Percentiles rank a stretch among this genome's conserved stretches.
Evolutionary conservation across 2,797 vertebrate genomes (phyloP).

Genomic region (Discoglossus pictus): DNA sequence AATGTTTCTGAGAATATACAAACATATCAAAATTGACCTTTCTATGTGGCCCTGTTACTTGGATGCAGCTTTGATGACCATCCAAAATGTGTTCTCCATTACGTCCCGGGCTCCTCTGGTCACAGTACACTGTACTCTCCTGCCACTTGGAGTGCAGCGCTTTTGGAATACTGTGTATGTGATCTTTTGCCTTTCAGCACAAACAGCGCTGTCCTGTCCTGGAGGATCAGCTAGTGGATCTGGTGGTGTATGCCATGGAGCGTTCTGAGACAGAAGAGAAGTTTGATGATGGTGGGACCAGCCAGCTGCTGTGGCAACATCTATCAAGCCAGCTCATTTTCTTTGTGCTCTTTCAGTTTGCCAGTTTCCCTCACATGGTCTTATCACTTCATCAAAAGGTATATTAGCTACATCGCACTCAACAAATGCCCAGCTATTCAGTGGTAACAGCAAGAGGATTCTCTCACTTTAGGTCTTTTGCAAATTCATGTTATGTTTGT

Average conservation of each 20-base stretch:
- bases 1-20: too few relatives aligned
- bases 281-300: slow-evolving; percentile 95
- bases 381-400: slow-evolving; percentile 98
- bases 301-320: slow-evolving; percentile 98
- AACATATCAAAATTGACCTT: too few relatives aligned
- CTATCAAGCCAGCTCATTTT: slow-evolving; percentile 99
- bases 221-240: slow-evolving; percentile 98
- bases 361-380: slow-evolving; percentile 99
- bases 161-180: slow-evolving; percentile 77
- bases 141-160: slow-evolving; percentile 59
- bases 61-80: slow-evolving; percentile 76
- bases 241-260: slow-evolving; percentile 99
- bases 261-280: slow-evolving; percentile 97
- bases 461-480: too few relatives aligned
- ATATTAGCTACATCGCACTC: slow-evolving; percentile 33
- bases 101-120: slow-evolving; percentile 68
- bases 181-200: slow-evolving; percentile 84
- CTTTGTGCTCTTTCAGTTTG: slow-evolving; percentile 99
- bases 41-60: slow-evolving; percentile 58
- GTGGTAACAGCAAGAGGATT: too few relatives aligned
- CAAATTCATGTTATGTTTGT: too few relatives aligned
- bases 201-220: slow-evolving; percentile 97
- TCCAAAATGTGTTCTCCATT: slow-evolving; percentile 72
- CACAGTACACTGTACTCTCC: slow-evolving; percentile 52
- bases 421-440: too few relatives aligned